Percentiles rank a stretch among this genome's conserved stretches.
phyloP scores from a whole-genome alignment of 2,113 vertebrate species.

The Pelusios castaneus region DNA sequence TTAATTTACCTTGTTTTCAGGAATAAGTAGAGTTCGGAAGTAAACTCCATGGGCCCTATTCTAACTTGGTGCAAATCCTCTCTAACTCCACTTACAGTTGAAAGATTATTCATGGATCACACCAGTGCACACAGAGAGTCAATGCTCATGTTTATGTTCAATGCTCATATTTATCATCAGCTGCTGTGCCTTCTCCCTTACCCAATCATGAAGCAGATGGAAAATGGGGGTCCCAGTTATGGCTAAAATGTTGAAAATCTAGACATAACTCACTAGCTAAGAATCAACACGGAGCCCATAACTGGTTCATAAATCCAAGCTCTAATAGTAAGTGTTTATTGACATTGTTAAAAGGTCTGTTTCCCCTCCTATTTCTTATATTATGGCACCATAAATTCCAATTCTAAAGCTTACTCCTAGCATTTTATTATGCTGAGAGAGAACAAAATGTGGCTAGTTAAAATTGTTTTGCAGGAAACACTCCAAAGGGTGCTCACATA shows the following conservation, averaged over 20 bases:
- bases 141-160: not conserved
- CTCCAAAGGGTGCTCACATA: not conserved
- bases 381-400: constrained; percentile 20
- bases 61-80: not conserved
- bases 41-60: not conserved
- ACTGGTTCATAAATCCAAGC: constrained; percentile 37
- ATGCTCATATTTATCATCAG: not conserved
- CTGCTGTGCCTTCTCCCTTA: not conserved
- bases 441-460: not conserved
- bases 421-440: not conserved
- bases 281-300: constrained; percentile 24
- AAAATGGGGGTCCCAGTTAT: not conserved
- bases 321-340: constrained; percentile 58
- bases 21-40: not conserved
- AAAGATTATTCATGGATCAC: not conserved
- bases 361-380: constrained; percentile 8
- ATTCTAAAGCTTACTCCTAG: constrained; percentile 25
- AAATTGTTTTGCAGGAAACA: not conserved
- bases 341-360: constrained; percentile 22
- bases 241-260: not conserved
- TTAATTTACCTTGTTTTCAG: not conserved
- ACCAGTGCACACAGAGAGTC: not conserved
- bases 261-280: not conserved
- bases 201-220: not conserved
- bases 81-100: not conserved